Conservation (phyloP, 2,113 vertebrate species). For the Neodontobutis hainanensis region DNA sequence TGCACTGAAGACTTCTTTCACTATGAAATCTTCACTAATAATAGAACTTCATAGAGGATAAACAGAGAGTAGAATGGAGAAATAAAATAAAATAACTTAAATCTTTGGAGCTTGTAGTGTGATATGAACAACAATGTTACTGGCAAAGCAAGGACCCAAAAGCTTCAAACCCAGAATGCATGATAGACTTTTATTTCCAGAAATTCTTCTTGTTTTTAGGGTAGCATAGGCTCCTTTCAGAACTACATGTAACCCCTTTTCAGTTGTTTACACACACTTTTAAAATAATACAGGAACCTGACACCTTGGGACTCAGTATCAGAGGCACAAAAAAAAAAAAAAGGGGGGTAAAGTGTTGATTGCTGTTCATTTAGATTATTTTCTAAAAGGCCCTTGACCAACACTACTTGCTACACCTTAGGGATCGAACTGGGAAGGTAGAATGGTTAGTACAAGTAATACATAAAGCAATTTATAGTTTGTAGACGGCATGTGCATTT, state of each 20-base stretch:
- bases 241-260: not conserved
- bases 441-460: not conserved
- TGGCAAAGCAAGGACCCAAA: not conserved
- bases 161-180: not conserved
- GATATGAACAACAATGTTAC: slow-evolving; percentile 20
- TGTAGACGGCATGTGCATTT: slow-evolving; percentile 11
- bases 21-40: slow-evolving; percentile 5
- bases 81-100: slow-evolving; percentile 14
- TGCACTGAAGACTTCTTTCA: not conserved
- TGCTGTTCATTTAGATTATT: not conserved
- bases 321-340: not conserved
- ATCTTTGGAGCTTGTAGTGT: slow-evolving; percentile 7
- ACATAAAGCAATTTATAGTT: slow-evolving; percentile 1
- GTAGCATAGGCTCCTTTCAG: no score
- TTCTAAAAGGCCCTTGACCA: not conserved
- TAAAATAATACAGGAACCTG: not conserved
- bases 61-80: slow-evolving; percentile 5
- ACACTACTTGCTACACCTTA: not conserved
- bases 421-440: not conserved
- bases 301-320: not conserved
- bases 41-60: slow-evolving; percentile 2
- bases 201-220: not conserved
- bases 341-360: not conserved
- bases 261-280: not conserved
- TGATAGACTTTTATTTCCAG: not conserved